A percentile compares a stretch with the other conserved stretches of the same genome.
Evolutionary conservation across 2,888 invertebrate species (phyloP).

Genomic region (Chrysina gloriosa): DNA sequence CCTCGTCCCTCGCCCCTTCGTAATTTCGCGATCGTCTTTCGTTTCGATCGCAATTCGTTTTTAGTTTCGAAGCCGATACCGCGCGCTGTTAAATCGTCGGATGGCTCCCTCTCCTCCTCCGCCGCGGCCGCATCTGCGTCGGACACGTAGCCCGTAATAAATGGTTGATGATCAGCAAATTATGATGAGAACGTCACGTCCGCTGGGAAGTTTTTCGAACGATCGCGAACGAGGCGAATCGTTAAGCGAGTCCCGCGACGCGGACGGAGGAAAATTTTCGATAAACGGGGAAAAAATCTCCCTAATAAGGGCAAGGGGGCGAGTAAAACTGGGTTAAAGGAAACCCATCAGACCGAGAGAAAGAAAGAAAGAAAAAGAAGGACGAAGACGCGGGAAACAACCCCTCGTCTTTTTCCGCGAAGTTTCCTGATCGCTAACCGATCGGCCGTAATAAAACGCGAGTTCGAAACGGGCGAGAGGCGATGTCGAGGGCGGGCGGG

Average conservation of each 20-base stretch:
- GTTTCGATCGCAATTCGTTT: too few relatives aligned
- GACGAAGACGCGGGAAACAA: constrained; percentile 18
- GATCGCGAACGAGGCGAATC: too few relatives aligned
- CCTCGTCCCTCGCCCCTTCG: too few relatives aligned
- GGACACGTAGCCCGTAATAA: constrained; percentile 53
- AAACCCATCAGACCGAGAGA: constrained; percentile 10
- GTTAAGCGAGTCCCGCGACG: too few relatives aligned
- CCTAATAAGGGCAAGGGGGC: too few relatives aligned
- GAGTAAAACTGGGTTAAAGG: constrained; percentile 33
- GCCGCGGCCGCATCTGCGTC: background rate
- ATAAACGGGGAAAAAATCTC: too few relatives aligned
- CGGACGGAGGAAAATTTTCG: too few relatives aligned
- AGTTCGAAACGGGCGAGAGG: constrained; percentile 30
- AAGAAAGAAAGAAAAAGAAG: constrained; percentile 30
- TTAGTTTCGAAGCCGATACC: too few relatives aligned
- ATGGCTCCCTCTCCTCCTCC: background rate
- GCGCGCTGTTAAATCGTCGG: background rate
- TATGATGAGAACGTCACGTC: constrained; percentile 65
- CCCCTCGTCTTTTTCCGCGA: constrained; percentile 50
- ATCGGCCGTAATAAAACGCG: constrained; percentile 44
- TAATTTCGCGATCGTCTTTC: too few relatives aligned
- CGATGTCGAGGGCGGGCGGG: constrained; percentile 21
- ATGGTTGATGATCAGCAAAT: constrained; percentile 67
- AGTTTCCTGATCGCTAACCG: constrained; percentile 53
- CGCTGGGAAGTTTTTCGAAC: constrained; percentile 54